A percentile compares a stretch with the other conserved stretches of the same genome.
phyloP scores from a whole-genome alignment of 2,113 vertebrate genomes.

The Crotalus tigris region DNA sequence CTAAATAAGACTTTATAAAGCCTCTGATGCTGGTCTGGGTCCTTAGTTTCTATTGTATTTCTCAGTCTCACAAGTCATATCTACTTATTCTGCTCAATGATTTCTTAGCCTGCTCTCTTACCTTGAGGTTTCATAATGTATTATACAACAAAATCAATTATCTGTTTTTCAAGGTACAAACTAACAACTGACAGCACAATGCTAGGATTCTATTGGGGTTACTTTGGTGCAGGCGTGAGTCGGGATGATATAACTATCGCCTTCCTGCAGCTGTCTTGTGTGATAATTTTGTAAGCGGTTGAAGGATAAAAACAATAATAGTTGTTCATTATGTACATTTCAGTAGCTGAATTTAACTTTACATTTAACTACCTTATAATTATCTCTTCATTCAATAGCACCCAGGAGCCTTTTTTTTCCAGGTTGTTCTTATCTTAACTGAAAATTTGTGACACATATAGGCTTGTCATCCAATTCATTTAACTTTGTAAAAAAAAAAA shows the following conservation, averaged over 20 bases:
- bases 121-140: neutral
- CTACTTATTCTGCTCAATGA: neutral
- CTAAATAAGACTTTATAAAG: neutral
- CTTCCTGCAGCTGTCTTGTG: slow-evolving; percentile 15
- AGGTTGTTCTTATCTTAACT: slow-evolving; percentile 40
- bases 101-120: neutral
- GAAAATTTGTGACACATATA: slow-evolving; percentile 38
- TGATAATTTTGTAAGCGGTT: slow-evolving; percentile 43
- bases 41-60: neutral
- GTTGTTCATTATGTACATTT: slow-evolving; percentile 34
- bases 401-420: neutral
- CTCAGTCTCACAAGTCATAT: neutral
- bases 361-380: slow-evolving; percentile 50
- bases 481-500: slow-evolving; percentile 11
- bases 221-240: slow-evolving; percentile 4
- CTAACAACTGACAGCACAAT: neutral
- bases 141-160: slow-evolving; percentile 11
- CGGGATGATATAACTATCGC: neutral
- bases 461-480: slow-evolving; percentile 31
- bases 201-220: neutral
- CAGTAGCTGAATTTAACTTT: slow-evolving; percentile 49
- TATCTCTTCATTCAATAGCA: slow-evolving; percentile 49
- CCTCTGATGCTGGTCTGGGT: neutral
- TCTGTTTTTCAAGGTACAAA: neutral
- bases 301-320: slow-evolving; percentile 50